A percentile compares a stretch with the other conserved stretches of the same genome.
phyloP scores from a whole-genome alignment of 2,113 vertebrate species.

The Phyllostomus discolor region DNA sequence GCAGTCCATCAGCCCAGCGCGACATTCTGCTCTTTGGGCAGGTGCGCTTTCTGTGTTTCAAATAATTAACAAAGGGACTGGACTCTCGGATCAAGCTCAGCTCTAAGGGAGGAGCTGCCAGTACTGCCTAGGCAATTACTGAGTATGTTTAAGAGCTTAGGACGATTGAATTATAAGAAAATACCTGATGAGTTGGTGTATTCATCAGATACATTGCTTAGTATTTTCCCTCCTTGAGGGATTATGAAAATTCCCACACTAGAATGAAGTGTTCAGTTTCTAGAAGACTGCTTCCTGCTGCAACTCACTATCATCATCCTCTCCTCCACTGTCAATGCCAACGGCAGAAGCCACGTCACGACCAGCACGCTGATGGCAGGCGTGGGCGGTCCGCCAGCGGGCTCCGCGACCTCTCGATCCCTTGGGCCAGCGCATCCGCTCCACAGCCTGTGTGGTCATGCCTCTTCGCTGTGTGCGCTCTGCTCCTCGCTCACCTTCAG shows the following conservation, averaged over 20 bases:
- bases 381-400: constrained; percentile 61
- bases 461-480: constrained; percentile 52
- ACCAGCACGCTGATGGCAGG: constrained; percentile 35
- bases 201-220: not conserved
- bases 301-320: not conserved
- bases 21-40: not conserved
- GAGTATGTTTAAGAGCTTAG: not conserved
- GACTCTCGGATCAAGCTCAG: not conserved
- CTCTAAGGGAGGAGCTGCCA: not conserved
- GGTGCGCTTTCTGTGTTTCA: not conserved
- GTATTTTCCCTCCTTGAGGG: not conserved
- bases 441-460: constrained; percentile 53
- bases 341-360: not conserved
- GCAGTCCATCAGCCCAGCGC: not conserved
- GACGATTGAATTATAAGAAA: constrained; percentile 2
- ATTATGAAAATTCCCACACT: not conserved
- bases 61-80: not conserved
- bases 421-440: constrained; percentile 57
- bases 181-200: not conserved
- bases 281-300: not conserved
- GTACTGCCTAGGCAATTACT: not conserved
- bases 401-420: constrained; percentile 57
- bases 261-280: not conserved
- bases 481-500: constrained; percentile 36
- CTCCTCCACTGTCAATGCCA: not conserved